Evolutionary conservation across 2,888 invertebrate species (phyloP), one percentile per base, ranked within the genome.

Genomic region (Leptopilina drosophilae): DNA sequence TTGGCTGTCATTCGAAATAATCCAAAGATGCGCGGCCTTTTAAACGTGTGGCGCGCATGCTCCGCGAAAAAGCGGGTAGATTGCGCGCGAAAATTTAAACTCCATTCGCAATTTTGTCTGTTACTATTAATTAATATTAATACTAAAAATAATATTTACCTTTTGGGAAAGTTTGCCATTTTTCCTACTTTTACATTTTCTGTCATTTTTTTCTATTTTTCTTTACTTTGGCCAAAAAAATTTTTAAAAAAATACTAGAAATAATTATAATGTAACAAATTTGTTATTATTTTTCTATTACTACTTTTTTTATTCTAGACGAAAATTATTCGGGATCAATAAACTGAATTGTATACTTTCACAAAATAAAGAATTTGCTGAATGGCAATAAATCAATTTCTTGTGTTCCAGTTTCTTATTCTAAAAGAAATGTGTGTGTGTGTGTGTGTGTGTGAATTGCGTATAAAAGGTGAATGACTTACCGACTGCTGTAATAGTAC

Each of bases 21-120:
- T 76, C 14, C 5, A 12, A 15, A 7, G 8, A 76, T 42, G 49
- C 64, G 73, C 73, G 73, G 73, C 73, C 69, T 73, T 67, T 73
- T 73, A 73, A 73, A 73, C 53, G 8, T 5, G 0, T n/a, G 26
- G 56, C 6, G 40, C 62, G 73, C 77, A 79, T 77, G 64, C 79
- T 76, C 76, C 77, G 67, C 14, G 69, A 77, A 15, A 64, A 53
- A 64, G 56, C 49, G 76, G 64, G 64, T 69, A 40, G 46, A 56
- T 77, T 64, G 4, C 11, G 77, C 69, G 80, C 73, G 56, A 65
- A 75, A 40, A 59, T 73, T 75, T 7, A 20, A 77, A 77, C 5
- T 33, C 6, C 8, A 12, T 20, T 42, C 9, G 2, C 5, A 5
- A 62, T 5, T 20, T 2, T 5, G 6, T 15, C 20, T 9, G 20